phyloP scores from a whole-genome alignment of 92 coral and sea anemone genomes.

The Palythoa heliodiscus region DNA sequence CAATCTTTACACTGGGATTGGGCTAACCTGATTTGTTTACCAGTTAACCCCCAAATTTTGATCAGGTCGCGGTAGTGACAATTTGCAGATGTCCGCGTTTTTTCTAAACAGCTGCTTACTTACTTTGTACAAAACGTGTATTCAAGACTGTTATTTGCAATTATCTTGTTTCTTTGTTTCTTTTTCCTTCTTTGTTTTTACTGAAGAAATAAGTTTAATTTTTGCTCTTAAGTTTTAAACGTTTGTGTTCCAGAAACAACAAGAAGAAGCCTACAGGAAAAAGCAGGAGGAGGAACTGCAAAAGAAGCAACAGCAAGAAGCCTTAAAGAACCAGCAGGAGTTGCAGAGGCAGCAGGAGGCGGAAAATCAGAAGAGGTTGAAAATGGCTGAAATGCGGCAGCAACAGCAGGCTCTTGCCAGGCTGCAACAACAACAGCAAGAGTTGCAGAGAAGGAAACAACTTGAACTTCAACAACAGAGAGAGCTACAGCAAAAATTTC shows the following conservation, averaged over 20 bases:
- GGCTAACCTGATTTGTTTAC: no score
- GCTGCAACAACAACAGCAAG: conserved; percentile 82
- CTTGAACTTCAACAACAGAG: conserved; percentile 63
- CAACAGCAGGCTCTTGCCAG: conserved; percentile 80
- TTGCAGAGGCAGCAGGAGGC: conserved; percentile 54
- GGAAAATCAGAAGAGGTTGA: conserved; percentile 54
- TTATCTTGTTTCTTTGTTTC: no score
- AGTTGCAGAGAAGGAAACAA: conserved; percentile 75
- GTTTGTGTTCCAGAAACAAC: conserved; percentile 52
- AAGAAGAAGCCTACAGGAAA: conserved; percentile 67
- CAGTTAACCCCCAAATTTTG: no score
- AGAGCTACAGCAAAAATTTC: conserved; percentile 81
- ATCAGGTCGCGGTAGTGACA: no score
- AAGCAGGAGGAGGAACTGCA: conserved; percentile 60
- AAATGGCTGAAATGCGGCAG: conserved; percentile 65
- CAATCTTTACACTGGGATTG: no score
- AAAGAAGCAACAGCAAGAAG: conserved; percentile 52
- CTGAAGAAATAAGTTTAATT: no score
- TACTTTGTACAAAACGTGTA: no score
- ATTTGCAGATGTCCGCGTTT: no score
- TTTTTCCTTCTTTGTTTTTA: no score
- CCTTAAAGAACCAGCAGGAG: conserved; percentile 32
- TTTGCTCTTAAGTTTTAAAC: neutral
- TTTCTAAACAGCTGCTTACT: no score
- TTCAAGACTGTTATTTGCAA: no score